Evolutionary conservation across 1,140 invertebrate species (phyloP), one percentile per base, ranked within the genome.

Genomic region (Drosophila orosa): DNA sequence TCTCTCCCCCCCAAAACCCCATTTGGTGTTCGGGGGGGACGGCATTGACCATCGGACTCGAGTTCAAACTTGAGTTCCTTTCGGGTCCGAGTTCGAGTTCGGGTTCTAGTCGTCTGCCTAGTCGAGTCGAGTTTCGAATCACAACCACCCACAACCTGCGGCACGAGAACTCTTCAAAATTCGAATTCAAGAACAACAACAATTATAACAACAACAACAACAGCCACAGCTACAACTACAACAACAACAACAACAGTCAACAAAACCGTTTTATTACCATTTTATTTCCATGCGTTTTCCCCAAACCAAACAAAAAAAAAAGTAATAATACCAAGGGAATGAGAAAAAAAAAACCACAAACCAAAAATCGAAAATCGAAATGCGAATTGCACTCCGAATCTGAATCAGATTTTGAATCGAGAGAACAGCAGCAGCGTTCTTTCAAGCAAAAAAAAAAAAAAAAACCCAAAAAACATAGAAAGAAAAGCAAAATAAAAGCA

Each of bases 261-360:
- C 31, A 74, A 63, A 63, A 73, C 55, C 59, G 72, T 75, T 75
- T 75, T 75, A 75, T 75, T 75, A 57, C 72, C 60, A 75, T 75
- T 75, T 75, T 75, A 66, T 75, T 75, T 76, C 62, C 56, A 69
- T 71, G 67, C 73, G 60, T 60, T 62, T 45, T 61, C 59, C 35
- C 33, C 39, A 60, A 60, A 54, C 60, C 65, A 50, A 54, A 63
- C 35, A 45, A 60, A 52, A 22, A 17, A 17, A 42, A 45, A 60
- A 35, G 31, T 27, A 22, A 45, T 58, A 54, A 55, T 48, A 44
- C 3, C 52, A 68, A 68, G 37, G 35, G 29, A 71, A 48, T 29
- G 29, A 57, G 55, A 62, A 40, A 10, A 57, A 57, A 67, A 19
- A 44, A 44, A 45, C 10, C n/a, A 37, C 8, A 56, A 39, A 68